Evolutionary conservation across 1,140 invertebrate species (phyloP).

Genomic region (Scaptomyza montana): DNA sequence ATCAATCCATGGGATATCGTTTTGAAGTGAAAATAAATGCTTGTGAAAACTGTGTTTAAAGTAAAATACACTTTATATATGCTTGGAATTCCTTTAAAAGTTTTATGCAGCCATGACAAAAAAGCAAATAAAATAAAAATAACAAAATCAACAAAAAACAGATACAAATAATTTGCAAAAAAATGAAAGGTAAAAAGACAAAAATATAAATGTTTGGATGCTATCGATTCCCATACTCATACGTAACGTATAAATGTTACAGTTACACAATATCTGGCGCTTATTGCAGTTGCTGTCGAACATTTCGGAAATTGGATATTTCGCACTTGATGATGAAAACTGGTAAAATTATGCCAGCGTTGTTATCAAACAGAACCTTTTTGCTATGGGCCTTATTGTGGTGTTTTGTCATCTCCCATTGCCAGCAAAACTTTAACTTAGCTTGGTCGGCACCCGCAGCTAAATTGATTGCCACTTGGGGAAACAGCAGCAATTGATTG

Average conservation of each 20-base stretch:
- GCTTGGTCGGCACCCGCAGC: conserved; percentile 38
- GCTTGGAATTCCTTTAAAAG: neutral
- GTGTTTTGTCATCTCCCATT: neutral
- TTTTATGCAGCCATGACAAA: conserved; percentile 8
- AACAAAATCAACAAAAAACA: conserved; percentile 17
- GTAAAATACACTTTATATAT: too few relatives aligned
- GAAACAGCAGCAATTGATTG: conserved; percentile 53
- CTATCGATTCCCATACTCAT: conserved; percentile 1
- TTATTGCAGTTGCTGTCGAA: conserved; percentile 16
- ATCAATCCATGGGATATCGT: neutral
- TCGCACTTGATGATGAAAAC: conserved; percentile 21
- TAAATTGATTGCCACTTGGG: conserved; percentile 48
- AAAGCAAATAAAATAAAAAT: conserved; percentile 36
- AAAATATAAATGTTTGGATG: conserved; percentile 30
- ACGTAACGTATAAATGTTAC: neutral
- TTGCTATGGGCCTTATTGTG: conserved; percentile 19
- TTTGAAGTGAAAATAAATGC: neutral
- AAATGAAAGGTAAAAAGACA: conserved; percentile 37
- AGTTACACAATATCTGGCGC: conserved; percentile 33
- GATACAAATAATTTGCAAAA: conserved; percentile 31
- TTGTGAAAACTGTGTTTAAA: too few relatives aligned
- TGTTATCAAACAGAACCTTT: conserved; percentile 12
- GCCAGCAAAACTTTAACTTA: neutral
- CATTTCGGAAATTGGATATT: conserved; percentile 57
- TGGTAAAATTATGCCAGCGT: conserved; percentile 20